Base-by-base conservation (phyloP, 2,797 vertebrate genomes). In the Cyclopterus lumpus region DNA sequence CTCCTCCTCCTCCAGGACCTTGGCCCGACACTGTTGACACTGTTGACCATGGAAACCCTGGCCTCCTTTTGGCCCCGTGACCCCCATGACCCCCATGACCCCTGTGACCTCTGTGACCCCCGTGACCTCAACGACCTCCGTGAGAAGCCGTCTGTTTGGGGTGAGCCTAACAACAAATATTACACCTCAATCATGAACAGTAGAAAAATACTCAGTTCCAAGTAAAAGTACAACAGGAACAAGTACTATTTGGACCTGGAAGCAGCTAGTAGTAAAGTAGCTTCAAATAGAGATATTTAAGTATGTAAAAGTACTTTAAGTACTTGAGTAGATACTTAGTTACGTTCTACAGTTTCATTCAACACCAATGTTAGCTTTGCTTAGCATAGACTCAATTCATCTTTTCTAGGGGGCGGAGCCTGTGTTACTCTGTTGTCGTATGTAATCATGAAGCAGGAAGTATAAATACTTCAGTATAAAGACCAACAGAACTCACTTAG, bases 1-100 rank as follows among this genome's bases (percentile, higher is more conserved):
- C 38, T 59, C 30, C 6, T 67, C 63, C 5, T 73, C 75, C n/a
- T 10, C 89, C 90, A 80, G 75, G 71, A 80, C 85, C 46, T 61
- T 36, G 34, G 83, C 89, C 57, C 86, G 69, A 91, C 91, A 90
- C 88, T 93, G 94, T 95, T 93, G 95, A 93, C 77, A 6, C 32
- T 4, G 95, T 97, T 95, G 36, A 94, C 96, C 96, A 96, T 93
- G 95, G 96, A 96, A 87, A 97, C 96, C 61, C 93, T 96, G 94
- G 93, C 95, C 74, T 94, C 96, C 66, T 82, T 92, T 82, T 96
- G 96, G 96, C 70, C 92, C 71, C 89, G 79, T 94, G 94, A 95
- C 93, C 91, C 91, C 89, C 88, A 90, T 89, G 94, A 94, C 93
- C 89, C 91, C 92, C 90, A 79, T 94, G 94, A 95, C 93, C 91